Evolutionary conservation across 2,888 invertebrate species (phyloP).

Genomic region (Parthenolecanium corni): DNA sequence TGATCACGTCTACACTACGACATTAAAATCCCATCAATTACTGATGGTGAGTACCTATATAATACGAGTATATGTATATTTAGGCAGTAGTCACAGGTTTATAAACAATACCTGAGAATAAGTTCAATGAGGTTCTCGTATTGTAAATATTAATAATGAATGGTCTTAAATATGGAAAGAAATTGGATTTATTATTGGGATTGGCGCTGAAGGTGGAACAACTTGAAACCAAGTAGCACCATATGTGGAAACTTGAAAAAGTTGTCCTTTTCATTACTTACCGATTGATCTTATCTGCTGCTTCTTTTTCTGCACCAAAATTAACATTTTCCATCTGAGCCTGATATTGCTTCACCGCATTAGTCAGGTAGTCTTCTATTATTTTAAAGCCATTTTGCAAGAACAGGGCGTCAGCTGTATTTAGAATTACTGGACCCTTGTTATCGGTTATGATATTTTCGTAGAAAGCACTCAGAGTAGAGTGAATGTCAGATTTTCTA

Average conservation of each 20-base stretch:
- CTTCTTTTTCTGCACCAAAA: conserved; percentile 14
- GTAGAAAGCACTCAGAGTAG: conserved; percentile 22
- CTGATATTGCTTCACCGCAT: conserved; percentile 28
- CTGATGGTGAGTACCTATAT: not conserved
- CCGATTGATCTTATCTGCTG: not conserved
- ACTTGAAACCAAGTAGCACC: conserved; percentile 37
- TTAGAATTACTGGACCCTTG: conserved; percentile 13
- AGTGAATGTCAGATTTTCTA: conserved; percentile 3
- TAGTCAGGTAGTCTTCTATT: conserved; percentile 26
- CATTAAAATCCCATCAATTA: too few species aligned
- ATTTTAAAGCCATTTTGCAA: conserved; percentile 30
- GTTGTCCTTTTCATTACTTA: not conserved
- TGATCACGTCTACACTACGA: too few species aligned
- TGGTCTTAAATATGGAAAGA: conserved; percentile 40
- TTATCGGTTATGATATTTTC: conserved; percentile 3
- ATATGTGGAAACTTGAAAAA: too few species aligned
- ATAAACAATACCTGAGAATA: conserved; percentile 40
- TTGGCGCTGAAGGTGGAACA: too few species aligned
- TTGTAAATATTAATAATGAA: conserved; percentile 43
- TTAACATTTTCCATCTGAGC: conserved; percentile 31
- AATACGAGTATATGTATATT: too few species aligned
- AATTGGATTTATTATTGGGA: conserved; percentile 38
- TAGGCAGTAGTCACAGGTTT: conserved; percentile 25
- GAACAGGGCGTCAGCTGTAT: conserved; percentile 32
- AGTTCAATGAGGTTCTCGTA: conserved; percentile 38